Conservation (phyloP, 2,888 invertebrate genomes). For the Agonopterix heracliana region DNA sequence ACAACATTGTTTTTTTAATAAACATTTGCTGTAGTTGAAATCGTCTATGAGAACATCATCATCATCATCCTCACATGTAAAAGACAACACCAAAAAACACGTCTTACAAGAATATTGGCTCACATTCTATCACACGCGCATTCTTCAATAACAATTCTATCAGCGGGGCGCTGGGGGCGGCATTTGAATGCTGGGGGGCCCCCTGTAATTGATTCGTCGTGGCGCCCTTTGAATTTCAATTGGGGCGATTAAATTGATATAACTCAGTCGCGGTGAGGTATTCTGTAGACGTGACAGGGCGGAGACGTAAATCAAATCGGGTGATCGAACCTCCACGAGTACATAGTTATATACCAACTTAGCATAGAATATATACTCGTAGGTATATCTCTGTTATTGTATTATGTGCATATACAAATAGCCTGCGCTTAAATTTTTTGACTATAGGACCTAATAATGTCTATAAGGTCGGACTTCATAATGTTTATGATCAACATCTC, state of each 20-base stretch:
- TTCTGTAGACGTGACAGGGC: conserved; percentile 30
- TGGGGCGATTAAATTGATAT: conserved; percentile 69
- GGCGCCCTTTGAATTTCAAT: conserved; percentile 69
- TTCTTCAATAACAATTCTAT: conserved; percentile 71
- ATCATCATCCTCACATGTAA: not conserved
- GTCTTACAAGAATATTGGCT: conserved; percentile 44
- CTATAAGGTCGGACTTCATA: too few relatives aligned
- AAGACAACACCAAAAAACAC: conserved; percentile 14
- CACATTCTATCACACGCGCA: conserved; percentile 71
- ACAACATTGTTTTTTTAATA: too few relatives aligned
- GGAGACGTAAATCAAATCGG: conserved; percentile 41
- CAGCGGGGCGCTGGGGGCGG: conserved; percentile 41
- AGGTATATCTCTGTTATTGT: too few relatives aligned
- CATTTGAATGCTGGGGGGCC: conserved; percentile 55
- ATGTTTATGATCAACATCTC: too few relatives aligned
- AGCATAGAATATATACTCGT: too few relatives aligned
- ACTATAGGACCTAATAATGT: too few relatives aligned
- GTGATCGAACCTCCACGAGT: conserved; percentile 4
- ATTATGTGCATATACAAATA: too few relatives aligned
- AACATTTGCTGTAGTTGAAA: too few relatives aligned
- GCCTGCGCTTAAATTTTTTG: too few relatives aligned
- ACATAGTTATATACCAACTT: not conserved
- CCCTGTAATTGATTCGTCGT: conserved; percentile 65
- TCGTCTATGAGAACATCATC: too few relatives aligned
- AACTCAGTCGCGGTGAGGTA: conserved; percentile 35